Conservation (phyloP, 2,888 invertebrate genomes). For the Trissolcus brochymenae region DNA sequence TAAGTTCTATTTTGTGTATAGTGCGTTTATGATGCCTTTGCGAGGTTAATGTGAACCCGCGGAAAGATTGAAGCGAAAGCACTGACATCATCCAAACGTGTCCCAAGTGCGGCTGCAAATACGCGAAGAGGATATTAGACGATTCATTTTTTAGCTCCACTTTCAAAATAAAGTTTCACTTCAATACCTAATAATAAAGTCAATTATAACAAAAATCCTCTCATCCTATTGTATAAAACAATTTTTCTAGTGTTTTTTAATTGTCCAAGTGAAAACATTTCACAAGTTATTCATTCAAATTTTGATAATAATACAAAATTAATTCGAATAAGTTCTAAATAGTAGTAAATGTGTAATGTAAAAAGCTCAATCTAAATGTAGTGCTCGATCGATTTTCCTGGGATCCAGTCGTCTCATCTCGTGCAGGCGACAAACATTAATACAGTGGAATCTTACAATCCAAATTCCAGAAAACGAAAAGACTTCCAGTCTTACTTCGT, state of each 20-base stretch:
- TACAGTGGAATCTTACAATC: constrained; percentile 39
- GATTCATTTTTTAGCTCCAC: no score
- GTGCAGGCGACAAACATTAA: constrained; percentile 40
- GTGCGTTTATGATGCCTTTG: constrained; percentile 53
- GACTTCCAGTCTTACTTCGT: constrained; percentile 17
- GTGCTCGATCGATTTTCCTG: constrained; percentile 45
- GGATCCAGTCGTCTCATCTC: constrained; percentile 28
- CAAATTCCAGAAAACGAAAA: constrained; percentile 37
- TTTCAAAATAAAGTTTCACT: no score
- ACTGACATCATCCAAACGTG: constrained; percentile 34
- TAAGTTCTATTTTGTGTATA: constrained; percentile 64
- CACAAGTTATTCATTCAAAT: no score
- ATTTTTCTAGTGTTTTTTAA: no score
- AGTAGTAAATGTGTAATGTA: not conserved
- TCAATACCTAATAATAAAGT: no score
- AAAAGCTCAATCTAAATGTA: constrained; percentile 33
- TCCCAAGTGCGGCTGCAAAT: constrained; percentile 23
- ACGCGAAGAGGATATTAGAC: not conserved
- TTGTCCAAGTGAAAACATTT: no score
- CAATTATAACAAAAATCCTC: no score
- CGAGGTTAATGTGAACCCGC: constrained; percentile 48
- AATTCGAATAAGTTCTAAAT: no score
- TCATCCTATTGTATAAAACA: no score
- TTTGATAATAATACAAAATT: no score
- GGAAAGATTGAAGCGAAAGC: constrained; percentile 41